Evolutionary conservation across 2,888 invertebrate genomes (phyloP), one percentile per base, ranked within the genome.

Genomic region (Epinotia ramella): DNA sequence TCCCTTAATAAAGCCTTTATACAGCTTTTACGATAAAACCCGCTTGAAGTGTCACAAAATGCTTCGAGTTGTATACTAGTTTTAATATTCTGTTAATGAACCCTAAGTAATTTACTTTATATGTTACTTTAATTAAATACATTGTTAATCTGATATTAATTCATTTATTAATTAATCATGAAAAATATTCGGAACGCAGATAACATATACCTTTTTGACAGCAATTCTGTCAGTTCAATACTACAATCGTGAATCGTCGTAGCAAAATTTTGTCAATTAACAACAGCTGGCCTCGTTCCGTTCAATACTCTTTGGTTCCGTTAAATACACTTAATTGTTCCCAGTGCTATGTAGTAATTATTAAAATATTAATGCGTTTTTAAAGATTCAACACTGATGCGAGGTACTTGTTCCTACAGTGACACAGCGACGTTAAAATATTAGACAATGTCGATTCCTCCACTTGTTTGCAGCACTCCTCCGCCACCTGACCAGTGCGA

Each of bases 401-500:
- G 80, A 80, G 76, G 78, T 78, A 82, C 81, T 81, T 78, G 79
- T 79, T 73, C 78, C 49, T 33, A 83, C 82, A 81, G 81, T 80
- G 81, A 78, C 73, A 78, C 53, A 28, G 63, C 18, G 33, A 33
- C 57, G 77, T 81, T 79, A 82, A 81, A 78, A 79, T 82, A 78
- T 79, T 79, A 77, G 80, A 92, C 83, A 83, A 96, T 96, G 96
- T 95, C 95, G 84, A 95, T 96, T 87, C 96, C 96, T 87, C 96
- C 96, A 78, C 92, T 96, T 81, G 95, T 96, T 82, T 96, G 96
- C 82, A 95, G 95, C 77, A 96, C 96, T 82, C 96, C 96, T 83
- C 96, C 96, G 78, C 96, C 96, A 77, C 94, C 96, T 77, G 96
- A 96, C 80, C 95, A 95, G 83, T 95, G 95, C 78, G 96, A 96